A percentile compares a stretch with the other conserved stretches of the same genome.
phyloP scores from a whole-genome alignment of 1,140 invertebrate genomes.

The Zaprionus taronus region DNA sequence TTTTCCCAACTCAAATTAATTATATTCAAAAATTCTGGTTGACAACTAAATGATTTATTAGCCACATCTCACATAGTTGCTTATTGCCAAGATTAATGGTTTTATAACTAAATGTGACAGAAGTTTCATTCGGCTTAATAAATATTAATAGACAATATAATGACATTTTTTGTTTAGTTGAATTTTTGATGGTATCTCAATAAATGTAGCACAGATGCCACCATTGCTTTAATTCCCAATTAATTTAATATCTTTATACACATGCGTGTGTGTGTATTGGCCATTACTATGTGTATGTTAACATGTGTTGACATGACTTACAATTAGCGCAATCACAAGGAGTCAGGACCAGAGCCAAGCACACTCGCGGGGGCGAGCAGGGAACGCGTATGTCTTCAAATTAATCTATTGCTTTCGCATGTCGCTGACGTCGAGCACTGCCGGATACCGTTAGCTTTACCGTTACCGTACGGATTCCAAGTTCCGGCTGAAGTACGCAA shows the following conservation, averaged over 20 bases:
- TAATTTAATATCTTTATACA: neutral
- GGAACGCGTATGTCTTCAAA: constrained; percentile 63
- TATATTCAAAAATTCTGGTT: constrained; percentile 34
- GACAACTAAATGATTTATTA: constrained; percentile 48
- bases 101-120: constrained; percentile 10
- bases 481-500: constrained; percentile 46
- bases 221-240: constrained; percentile 55
- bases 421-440: constrained; percentile 9
- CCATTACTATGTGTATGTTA: constrained; percentile 10
- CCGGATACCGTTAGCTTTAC: constrained; percentile 13
- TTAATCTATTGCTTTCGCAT: constrained; percentile 73
- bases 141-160: constrained; percentile 8
- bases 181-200: neutral
- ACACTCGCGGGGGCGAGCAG: neutral
- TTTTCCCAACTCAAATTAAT: constrained; percentile 28
- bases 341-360: constrained; percentile 61
- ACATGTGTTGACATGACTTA: constrained; percentile 61
- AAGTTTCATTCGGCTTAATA: constrained; percentile 2
- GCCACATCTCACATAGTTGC: constrained; percentile 8
- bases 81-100: constrained; percentile 17
- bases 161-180: neutral
- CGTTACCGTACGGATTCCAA: constrained; percentile 10
- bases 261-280: neutral
- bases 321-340: constrained; percentile 73
- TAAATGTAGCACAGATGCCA: constrained; percentile 49